Evolutionary conservation across 1,140 invertebrate genomes (phyloP), one percentile per base, ranked within the genome.

Genomic region (Ooceraea biroi): DNA sequence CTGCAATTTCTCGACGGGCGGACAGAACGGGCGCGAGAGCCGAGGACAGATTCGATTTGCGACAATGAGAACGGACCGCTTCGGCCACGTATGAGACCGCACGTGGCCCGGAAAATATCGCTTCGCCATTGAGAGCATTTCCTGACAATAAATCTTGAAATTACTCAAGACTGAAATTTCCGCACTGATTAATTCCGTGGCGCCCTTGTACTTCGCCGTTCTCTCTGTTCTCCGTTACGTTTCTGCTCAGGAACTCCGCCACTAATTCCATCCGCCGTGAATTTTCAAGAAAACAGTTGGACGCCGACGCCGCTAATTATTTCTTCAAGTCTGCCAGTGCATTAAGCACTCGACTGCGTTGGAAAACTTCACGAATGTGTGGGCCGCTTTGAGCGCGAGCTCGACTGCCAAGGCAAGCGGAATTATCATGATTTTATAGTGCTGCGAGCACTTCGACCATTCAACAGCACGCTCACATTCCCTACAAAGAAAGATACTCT

Each of bases 351-450:
- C 25, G 25, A 12, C 25, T 30, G 25, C 27, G n/a, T 11, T 4
- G 48, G 36, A 11, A 68, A 78, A 17, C 50, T 68, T 27, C 2
- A 48, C 50, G 50, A 69, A 12, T 22, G 22, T 27, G 36, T 57
- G 50, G 36, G 66, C 14, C 11, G n/a, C 76, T 80, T 80, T 80
- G 50, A 44, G 58, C 27, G 65, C 12, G 65, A 27, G 5, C 14
- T 11, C 22, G 19, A 66, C 57, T 48, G 22, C 11, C 11, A 22
- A 14, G 63, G n/a, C 48, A 44, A 7, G 11, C 3, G n/a, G 71
- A 80, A 80, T 71, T 71, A 80, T 68, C 36, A 44, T 44, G 63
- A 68, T 68, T 77, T 68, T 57, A 14, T 78, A 80, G 36, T n/a
- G n/a, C 50, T 2, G 17, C 44, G 27, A 69, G n/a, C 52, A 44